Conservation (phyloP, 2,888 invertebrate genomes). For the Heterodera filipjevi region DNA sequence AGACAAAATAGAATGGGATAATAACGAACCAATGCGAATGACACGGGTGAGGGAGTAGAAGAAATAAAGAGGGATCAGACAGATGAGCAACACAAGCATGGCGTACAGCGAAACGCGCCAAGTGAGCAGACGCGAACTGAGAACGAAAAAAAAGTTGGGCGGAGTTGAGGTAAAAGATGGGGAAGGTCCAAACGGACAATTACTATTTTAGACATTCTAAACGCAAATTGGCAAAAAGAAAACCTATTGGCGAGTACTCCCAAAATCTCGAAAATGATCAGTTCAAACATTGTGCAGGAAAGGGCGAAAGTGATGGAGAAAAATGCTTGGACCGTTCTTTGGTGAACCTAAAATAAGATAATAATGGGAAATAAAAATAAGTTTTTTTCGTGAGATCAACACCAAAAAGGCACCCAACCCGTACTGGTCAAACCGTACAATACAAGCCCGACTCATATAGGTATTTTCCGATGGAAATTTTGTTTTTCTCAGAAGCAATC, state of each 20-base stretch:
- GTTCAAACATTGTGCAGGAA: slow-evolving; percentile 97
- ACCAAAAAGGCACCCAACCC: too few species aligned
- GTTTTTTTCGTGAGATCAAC: too few species aligned
- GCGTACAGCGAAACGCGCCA: slow-evolving; percentile 91
- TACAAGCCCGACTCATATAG: too few species aligned
- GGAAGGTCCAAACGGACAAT: too few species aligned
- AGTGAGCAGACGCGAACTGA: slow-evolving; percentile 86
- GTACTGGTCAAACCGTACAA: too few species aligned
- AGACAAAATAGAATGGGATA: too few species aligned
- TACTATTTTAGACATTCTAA: slow-evolving; percentile 8
- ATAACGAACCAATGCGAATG: slow-evolving; percentile 48
- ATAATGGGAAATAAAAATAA: not conserved
- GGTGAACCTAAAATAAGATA: slow-evolving; percentile 70
- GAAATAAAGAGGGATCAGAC: slow-evolving; percentile 93
- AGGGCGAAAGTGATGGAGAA: slow-evolving; percentile 94
- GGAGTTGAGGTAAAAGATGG: not conserved
- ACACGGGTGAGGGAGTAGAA: slow-evolving; percentile 70
- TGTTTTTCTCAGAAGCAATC: too few species aligned
- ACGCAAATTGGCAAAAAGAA: not conserved
- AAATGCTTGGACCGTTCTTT: slow-evolving; percentile 87
- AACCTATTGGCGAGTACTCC: slow-evolving; percentile 88
- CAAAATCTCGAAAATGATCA: slow-evolving; percentile 98
- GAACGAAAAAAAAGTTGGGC: not conserved
- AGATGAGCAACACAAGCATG: slow-evolving; percentile 89
- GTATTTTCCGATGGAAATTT: too few species aligned